Percentiles rank a stretch among this genome's conserved stretches.
Evolutionary conservation across 1,140 invertebrate genomes (phyloP).

Genomic region (Bombus sylvicola): DNA sequence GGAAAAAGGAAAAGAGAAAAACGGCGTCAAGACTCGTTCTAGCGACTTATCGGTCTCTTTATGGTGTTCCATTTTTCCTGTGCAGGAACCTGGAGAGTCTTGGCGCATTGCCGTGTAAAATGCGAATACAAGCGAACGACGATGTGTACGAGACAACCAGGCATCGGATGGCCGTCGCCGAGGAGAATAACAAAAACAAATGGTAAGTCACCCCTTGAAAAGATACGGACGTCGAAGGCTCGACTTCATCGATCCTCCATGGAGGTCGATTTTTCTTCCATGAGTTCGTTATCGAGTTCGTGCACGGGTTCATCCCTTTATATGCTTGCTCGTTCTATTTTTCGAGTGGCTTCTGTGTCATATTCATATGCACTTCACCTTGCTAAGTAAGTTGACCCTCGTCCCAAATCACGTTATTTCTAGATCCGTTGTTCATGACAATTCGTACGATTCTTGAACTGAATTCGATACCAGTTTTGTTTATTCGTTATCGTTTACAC

Average conservation of each 20-base stretch:
- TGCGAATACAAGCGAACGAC: constrained; percentile 96
- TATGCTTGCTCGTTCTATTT: neutral
- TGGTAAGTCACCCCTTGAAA: constrained; percentile 85
- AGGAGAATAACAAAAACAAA: constrained; percentile 95
- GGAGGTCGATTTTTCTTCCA: constrained; percentile 17
- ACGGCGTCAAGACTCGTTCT: neutral
- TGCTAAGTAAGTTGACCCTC: too few relatives aligned
- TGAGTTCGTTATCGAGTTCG: neutral
- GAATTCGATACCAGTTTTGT: neutral
- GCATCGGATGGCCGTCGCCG: constrained; percentile 93
- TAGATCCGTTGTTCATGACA: neutral
- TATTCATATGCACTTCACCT: neutral
- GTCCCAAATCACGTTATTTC: too few relatives aligned
- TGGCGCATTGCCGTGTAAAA: constrained; percentile 91
- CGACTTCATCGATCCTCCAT: constrained; percentile 21
- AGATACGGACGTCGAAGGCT: neutral
- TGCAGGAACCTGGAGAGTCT: constrained; percentile 88
- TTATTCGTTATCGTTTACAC: neutral
- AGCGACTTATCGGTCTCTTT: constrained; percentile 1
- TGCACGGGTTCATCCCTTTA: too few relatives aligned
- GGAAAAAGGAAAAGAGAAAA: neutral
- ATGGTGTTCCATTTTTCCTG: constrained; percentile 45
- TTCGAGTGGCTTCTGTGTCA: neutral
- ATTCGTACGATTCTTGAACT: neutral
- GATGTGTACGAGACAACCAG: constrained; percentile 96